These are phyloP conservation scores for Pantala flavescens DNA, from an alignment of 1,140 invertebrate genomes.

Conservation along the genomic window DNA sequence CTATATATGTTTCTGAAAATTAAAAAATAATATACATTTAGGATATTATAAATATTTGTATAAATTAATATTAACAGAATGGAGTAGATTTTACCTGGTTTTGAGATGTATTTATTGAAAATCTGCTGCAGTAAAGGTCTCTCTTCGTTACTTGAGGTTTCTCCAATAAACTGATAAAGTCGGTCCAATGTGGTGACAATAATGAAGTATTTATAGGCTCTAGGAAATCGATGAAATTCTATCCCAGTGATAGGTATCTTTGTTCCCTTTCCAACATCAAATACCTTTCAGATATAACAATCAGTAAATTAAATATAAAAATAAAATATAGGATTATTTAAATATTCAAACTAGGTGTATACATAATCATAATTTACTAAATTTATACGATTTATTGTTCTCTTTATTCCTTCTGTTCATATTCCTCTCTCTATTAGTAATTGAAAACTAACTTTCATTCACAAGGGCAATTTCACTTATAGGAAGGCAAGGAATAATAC, in stretches of 20 bases:
- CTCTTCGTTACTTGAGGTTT: conserved; percentile 56
- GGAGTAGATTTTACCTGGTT: conserved; percentile 45
- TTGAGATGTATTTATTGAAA: conserved; percentile 68
- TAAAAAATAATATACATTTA: not conserved
- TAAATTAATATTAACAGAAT: not conserved
- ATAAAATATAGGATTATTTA: not conserved
- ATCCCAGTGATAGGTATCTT: conserved; percentile 74
- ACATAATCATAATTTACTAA: not conserved
- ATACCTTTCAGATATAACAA: conserved; percentile 49
- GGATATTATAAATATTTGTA: not conserved
- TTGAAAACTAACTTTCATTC: too few species aligned
- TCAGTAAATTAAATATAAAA: not conserved
- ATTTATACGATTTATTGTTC: too few species aligned
- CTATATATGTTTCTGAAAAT: conserved; percentile 25
- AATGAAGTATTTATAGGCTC: conserved; percentile 61
- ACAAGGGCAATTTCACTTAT: too few species aligned
- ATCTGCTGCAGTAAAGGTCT: conserved; percentile 69
- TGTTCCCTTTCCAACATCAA: conserved; percentile 67
- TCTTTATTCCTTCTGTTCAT: not conserved
- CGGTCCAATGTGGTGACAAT: conserved; percentile 72
- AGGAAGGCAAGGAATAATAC: too few species aligned
- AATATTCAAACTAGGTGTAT: not conserved
- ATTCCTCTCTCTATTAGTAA: too few species aligned
- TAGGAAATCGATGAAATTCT: conserved; percentile 61
- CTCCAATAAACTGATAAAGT: conserved; percentile 78